Percentiles rank a stretch among this genome's conserved stretches.
These are phyloP conservation scores for Hydrolagus colliei DNA, from an alignment of 2,797 vertebrate genomes.

Conservation along the genomic window DNA sequence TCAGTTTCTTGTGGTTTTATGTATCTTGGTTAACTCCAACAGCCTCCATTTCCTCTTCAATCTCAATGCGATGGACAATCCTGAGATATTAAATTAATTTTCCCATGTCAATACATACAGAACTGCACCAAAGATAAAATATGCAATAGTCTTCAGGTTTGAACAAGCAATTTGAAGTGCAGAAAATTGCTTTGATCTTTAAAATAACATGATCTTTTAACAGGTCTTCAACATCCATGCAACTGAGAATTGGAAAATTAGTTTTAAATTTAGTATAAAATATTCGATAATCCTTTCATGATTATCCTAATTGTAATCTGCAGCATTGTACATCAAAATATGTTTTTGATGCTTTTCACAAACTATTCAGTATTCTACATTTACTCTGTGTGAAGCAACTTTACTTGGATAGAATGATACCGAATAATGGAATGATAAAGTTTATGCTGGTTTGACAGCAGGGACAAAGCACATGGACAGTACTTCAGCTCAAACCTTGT, in stretches of 20 bases:
- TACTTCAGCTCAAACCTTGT: too few relatives aligned
- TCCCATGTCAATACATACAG: background rate
- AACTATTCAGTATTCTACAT: background rate
- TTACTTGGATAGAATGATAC: too few relatives aligned
- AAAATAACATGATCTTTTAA: background rate
- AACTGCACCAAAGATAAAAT: background rate
- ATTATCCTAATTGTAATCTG: background rate
- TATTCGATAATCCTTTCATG: background rate
- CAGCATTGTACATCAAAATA: background rate
- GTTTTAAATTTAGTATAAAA: background rate
- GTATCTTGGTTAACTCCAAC: background rate
- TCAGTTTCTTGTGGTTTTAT: constrained; percentile 7
- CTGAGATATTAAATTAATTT: constrained; percentile 18
- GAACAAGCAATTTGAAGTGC: background rate
- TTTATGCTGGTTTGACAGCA: too few relatives aligned
- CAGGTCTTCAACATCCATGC: background rate
- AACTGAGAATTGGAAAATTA: background rate
- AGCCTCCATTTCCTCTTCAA: background rate
- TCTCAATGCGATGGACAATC: background rate
- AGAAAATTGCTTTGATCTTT: background rate
- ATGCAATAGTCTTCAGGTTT: background rate
- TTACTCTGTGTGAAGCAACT: too few relatives aligned
- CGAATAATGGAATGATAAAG: too few relatives aligned
- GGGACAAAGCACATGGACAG: too few relatives aligned
- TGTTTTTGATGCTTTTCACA: constrained; percentile 23